Base-by-base conservation (phyloP, 2,797 vertebrate species). In the Malurus leucopterus region DNA sequence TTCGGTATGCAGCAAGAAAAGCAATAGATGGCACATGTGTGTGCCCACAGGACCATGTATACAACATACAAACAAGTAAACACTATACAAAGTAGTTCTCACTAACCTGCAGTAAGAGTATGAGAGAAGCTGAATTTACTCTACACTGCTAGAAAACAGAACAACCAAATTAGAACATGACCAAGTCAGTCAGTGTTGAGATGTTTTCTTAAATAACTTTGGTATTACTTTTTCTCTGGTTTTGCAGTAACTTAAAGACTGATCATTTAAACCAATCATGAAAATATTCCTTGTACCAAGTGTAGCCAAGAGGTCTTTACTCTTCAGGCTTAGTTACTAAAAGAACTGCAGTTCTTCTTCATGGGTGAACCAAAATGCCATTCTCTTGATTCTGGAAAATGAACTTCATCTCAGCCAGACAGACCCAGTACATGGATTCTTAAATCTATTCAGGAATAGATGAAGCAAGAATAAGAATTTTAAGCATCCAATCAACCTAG, bases 171-270 rank as follows among this genome's bases (percentile, higher is more conserved):
- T 88, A 44, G 49, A 94, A 93, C 74, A 88, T 3, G 13, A 81
- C 12, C 34, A 92, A 76, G 64, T 59, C 43, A 84, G 59, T 83
- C 58, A 47, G 50, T n/a, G 68, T 68, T 85, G 85, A 92, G 53
- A 58, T 81, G 43, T 83, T 76, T 93, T 74, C 91, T 64, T 83
- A 93, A 92, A 84, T 68, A 90, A 94, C 58, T 64, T 55, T 19
- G 46, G 41, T 64, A n/a, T 13, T 14, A 2, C 75, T 78, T 68
- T 84, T 77, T 65, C 77, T 88, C 84, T 90, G 57, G 30, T 67
- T 47, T 72, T 68, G 34, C 40, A 36, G 29, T 69, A 90, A 84
- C 40, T 78, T 78, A n/a, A 76, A 58, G 23, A 4, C 46, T 63
- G 11, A 46, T 46, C 44, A 7, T 46, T 44, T 11, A 44, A 44